These are phyloP conservation scores for Formica selysi DNA, from an alignment of 1,140 invertebrate genomes.

Conservation along the genomic window DNA sequence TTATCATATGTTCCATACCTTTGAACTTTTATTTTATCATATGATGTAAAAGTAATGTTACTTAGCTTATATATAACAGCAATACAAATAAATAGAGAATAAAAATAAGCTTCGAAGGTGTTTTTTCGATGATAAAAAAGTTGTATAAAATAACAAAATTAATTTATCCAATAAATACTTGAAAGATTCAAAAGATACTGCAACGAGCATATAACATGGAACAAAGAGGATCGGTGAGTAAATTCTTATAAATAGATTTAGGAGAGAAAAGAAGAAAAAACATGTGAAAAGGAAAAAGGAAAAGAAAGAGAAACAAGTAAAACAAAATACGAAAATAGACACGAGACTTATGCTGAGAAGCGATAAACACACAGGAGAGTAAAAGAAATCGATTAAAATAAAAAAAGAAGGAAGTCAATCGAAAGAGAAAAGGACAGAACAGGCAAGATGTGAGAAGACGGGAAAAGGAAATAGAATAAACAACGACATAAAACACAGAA, in stretches of 20 bases:
- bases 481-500: not conserved
- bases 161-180: not conserved
- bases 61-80: too few species aligned
- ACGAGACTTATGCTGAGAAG: too few species aligned
- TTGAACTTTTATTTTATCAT: too few species aligned
- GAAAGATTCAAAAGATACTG: not conserved
- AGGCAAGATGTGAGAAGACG: not conserved
- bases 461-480: not conserved
- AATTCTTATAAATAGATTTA: constrained; percentile 39
- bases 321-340: not conserved
- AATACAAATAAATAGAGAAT: too few species aligned
- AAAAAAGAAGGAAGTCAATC: constrained; percentile 26
- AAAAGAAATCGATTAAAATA: constrained; percentile 7
- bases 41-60: too few species aligned
- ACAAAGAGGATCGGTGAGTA: constrained; percentile 22
- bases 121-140: not conserved
- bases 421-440: not conserved
- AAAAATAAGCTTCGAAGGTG: too few species aligned
- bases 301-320: not conserved
- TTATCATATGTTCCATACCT: too few species aligned
- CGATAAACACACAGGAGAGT: too few species aligned
- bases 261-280: not conserved
- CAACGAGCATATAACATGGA: not conserved
- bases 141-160: not conserved
- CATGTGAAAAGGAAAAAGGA: not conserved